Percentiles rank a stretch among this genome's conserved stretches.
These are phyloP conservation scores for Cephus cinctus DNA, from an alignment of 1,140 invertebrate genomes.

Conservation along the genomic window DNA sequence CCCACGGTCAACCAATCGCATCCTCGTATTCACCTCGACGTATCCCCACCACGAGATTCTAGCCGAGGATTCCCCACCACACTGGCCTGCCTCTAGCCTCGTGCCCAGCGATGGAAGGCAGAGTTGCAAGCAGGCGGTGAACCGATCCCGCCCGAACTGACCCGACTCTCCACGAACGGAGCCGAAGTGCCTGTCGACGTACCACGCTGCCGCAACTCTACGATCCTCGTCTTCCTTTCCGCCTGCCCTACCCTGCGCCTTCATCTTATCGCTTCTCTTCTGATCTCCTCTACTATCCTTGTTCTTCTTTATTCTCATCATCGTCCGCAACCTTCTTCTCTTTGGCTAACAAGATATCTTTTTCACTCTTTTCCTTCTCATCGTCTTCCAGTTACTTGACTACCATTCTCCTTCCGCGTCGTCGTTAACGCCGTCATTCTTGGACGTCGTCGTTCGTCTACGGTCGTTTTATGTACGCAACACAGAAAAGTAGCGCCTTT, in stretches of 20 bases:
- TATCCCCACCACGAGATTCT: constrained; percentile 28
- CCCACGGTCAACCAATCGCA: constrained; percentile 53
- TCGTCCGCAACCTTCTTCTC: not conserved
- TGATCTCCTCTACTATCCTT: not conserved
- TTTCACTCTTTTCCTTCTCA: not conserved
- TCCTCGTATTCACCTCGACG: constrained; percentile 29
- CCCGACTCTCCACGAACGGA: constrained; percentile 17
- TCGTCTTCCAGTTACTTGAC: too few species aligned
- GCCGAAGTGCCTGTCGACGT: constrained; percentile 23
- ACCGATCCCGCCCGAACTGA: constrained; percentile 27
- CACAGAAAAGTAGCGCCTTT: too few species aligned
- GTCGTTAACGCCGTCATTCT: too few species aligned
- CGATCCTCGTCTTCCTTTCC: constrained; percentile 5
- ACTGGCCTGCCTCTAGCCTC: constrained; percentile 29
- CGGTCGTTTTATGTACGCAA: too few species aligned
- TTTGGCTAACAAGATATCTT: not conserved
- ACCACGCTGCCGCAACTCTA: not conserved
- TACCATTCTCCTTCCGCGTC: too few species aligned
- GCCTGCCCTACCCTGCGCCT: not conserved
- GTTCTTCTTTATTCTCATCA: not conserved
- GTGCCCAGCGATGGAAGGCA: constrained; percentile 46
- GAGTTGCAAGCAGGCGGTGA: constrained; percentile 25
- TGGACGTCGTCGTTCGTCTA: too few species aligned
- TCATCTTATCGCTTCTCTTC: constrained; percentile 1
- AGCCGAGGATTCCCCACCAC: constrained; percentile 27